Evolutionary conservation across 2,888 invertebrate genomes (phyloP).

Genomic region (Lasioglossum figueresi): DNA sequence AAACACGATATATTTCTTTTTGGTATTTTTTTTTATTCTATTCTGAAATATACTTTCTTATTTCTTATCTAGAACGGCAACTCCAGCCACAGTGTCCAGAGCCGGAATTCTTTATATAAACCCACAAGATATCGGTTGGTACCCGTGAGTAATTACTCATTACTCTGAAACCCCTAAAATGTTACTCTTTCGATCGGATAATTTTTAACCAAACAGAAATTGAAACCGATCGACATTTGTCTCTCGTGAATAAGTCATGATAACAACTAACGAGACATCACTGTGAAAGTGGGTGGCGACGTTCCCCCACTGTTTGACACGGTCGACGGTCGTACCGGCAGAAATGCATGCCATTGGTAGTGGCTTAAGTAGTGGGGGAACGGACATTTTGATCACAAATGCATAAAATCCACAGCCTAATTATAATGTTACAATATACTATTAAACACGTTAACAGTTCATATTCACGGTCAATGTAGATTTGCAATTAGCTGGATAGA

Average conservation of each 20-base stretch:
- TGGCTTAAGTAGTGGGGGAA: no score
- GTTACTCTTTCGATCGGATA: background rate
- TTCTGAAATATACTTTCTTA: background rate
- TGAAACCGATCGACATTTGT: background rate
- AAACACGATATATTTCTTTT: no score
- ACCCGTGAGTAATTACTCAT: conserved; percentile 87
- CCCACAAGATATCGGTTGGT: conserved; percentile 97
- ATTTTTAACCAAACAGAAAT: background rate
- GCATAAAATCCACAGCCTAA: no score
- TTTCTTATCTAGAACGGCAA: conserved; percentile 89
- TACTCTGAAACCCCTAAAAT: background rate
- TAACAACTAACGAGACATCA: background rate
- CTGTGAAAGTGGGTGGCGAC: background rate
- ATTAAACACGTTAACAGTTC: background rate
- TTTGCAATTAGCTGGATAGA: conserved; percentile 96
- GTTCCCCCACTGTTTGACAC: no score
- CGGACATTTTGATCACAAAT: no score
- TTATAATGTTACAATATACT: background rate
- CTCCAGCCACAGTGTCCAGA: conserved; percentile 97
- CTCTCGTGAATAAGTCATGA: background rate
- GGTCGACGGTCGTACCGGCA: no score
- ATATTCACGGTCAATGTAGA: conserved; percentile 81
- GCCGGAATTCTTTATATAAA: conserved; percentile 98
- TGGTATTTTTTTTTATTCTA: background rate
- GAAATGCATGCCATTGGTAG: no score